Conservation (phyloP, 1,140 invertebrate species). For the Limonius californicus region DNA sequence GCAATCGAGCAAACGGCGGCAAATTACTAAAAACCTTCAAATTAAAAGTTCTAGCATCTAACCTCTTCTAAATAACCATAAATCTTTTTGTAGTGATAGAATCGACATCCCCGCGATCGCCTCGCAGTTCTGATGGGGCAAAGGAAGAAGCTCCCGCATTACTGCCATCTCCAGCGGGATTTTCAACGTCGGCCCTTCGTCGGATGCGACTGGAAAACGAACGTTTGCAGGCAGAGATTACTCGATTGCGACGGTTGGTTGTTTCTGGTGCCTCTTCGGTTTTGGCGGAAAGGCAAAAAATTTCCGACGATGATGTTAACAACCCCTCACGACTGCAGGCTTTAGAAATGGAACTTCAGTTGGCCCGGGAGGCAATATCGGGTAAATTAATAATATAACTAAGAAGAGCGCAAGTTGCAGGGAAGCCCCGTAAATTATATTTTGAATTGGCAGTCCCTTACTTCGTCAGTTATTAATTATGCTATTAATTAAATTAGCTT, state of each 20-base stretch:
- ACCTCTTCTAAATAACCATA: too few relatives aligned
- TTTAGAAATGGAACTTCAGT: constrained; percentile 57
- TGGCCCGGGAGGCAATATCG: constrained; percentile 54
- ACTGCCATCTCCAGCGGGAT: constrained; percentile 37
- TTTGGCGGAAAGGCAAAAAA: constrained; percentile 34
- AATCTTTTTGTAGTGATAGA: constrained; percentile 31
- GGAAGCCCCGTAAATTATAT: too few relatives aligned
- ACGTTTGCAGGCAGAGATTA: constrained; percentile 62
- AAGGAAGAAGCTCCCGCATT: constrained; percentile 31
- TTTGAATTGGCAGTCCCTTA: too few relatives aligned
- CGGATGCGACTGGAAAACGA: constrained; percentile 64
- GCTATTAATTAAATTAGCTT: too few relatives aligned
- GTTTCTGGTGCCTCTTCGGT: constrained; percentile 41
- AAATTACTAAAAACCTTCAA: too few relatives aligned
- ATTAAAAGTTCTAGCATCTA: too few relatives aligned
- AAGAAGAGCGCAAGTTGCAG: background rate
- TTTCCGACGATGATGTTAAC: background rate
- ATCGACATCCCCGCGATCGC: constrained; percentile 40
- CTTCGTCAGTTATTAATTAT: too few relatives aligned
- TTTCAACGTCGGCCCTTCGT: constrained; percentile 46
- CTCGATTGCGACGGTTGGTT: constrained; percentile 56
- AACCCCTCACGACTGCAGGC: constrained; percentile 40
- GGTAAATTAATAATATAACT: constrained; percentile 29
- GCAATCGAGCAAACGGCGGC: too few relatives aligned
- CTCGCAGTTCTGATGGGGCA: constrained; percentile 37